Conservation (phyloP, 1,140 invertebrate genomes). For the Bombus vancouverensis region DNA sequence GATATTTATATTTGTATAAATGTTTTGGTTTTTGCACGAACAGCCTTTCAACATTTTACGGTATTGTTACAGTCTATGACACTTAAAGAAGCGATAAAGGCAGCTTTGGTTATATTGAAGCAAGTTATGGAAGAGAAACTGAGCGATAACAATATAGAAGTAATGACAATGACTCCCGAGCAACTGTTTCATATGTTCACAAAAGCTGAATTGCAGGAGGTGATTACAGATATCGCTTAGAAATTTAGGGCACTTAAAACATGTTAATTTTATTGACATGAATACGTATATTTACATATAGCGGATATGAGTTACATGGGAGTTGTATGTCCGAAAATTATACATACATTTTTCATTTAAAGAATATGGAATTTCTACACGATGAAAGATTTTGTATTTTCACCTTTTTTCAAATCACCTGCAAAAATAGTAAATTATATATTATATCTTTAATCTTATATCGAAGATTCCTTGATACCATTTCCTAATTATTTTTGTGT, state of each 20-base stretch:
- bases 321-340: slow-evolving; percentile 58
- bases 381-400: slow-evolving; percentile 51
- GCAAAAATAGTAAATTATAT: slow-evolving; percentile 25
- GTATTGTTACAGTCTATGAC: slow-evolving; percentile 93
- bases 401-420: slow-evolving; percentile 3
- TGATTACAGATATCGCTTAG: slow-evolving; percentile 91
- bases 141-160: slow-evolving; percentile 98
- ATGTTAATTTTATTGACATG: slow-evolving; percentile 34
- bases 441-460: slow-evolving; percentile 5
- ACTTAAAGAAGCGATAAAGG: slow-evolving; percentile 96
- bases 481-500: slow-evolving; percentile 5
- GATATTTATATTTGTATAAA: background rate
- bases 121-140: slow-evolving; percentile 99
- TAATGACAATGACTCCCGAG: slow-evolving; percentile 95
- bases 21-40: background rate
- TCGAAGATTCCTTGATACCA: background rate
- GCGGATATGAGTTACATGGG: slow-evolving; percentile 23
- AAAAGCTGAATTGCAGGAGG: slow-evolving; percentile 95
- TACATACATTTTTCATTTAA: slow-evolving; percentile 50
- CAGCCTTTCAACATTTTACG: slow-evolving; percentile 1
- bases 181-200: slow-evolving; percentile 94
- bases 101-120: slow-evolving; percentile 97
- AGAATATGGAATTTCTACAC: slow-evolving; percentile 41
- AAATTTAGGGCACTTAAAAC: slow-evolving; percentile 53
- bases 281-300: slow-evolving; percentile 12